Conservation (phyloP, 2,888 invertebrate genomes). For the Nysson spinosus region DNA sequence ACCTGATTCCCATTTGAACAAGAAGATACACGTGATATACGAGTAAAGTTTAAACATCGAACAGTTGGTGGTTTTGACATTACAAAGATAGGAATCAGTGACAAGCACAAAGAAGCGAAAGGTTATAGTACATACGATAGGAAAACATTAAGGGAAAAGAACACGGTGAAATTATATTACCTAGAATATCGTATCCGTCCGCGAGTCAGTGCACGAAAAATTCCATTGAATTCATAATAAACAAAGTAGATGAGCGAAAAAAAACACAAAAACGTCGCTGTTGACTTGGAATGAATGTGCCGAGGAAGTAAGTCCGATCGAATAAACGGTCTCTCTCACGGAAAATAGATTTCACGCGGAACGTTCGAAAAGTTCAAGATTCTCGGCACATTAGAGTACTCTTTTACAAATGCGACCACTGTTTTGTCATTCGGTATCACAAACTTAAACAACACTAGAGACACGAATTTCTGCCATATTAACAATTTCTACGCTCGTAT, state of each 20-base stretch:
- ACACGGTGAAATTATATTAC: slow-evolving; percentile 58
- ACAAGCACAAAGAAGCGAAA: slow-evolving; percentile 62
- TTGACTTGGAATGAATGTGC: slow-evolving; percentile 57
- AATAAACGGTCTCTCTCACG: slow-evolving; percentile 25
- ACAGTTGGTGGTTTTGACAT: slow-evolving; percentile 34
- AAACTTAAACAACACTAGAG: slow-evolving; percentile 71
- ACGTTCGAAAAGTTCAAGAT: slow-evolving; percentile 39
- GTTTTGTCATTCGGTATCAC: slow-evolving; percentile 59
- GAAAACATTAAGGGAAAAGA: slow-evolving; percentile 42
- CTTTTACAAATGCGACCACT: slow-evolving; percentile 50
- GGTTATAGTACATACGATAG: slow-evolving; percentile 63
- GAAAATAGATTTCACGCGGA: slow-evolving; percentile 32
- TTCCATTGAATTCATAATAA: slow-evolving; percentile 68
- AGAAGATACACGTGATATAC: too few species aligned
- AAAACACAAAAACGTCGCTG: slow-evolving; percentile 58
- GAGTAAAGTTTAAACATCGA: slow-evolving; percentile 7
- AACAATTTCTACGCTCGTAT: slow-evolving; percentile 68
- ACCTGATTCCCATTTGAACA: too few species aligned
- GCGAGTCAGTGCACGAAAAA: slow-evolving; percentile 64
- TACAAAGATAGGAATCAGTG: slow-evolving; percentile 49
- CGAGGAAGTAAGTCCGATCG: slow-evolving; percentile 36
- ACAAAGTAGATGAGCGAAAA: slow-evolving; percentile 64
- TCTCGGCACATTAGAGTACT: slow-evolving; percentile 56
- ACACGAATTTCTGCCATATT: slow-evolving; percentile 74
- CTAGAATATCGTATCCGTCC: slow-evolving; percentile 65